Evolutionary conservation across 2,888 invertebrate genomes (phyloP), one percentile per base, ranked within the genome.

Genomic region (Latrodectus hesperus): DNA sequence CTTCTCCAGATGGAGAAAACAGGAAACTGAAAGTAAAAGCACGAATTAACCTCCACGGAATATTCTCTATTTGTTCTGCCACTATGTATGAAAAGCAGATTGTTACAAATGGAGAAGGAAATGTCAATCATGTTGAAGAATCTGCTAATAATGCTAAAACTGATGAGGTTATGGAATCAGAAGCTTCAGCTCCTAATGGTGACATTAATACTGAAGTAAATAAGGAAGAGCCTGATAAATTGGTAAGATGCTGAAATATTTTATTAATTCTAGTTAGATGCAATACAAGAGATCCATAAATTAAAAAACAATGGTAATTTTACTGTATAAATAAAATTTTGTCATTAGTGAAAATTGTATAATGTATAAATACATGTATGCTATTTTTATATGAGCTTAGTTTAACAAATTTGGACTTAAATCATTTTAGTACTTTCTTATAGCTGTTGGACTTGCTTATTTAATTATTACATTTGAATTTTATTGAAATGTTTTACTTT

Each of bases 1-100:
- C 99, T 8, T 96, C 95, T 52, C 93, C 96, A 0, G 96, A 96
- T 89, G 98, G 98, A 53, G 97, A 97, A 91, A 95, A 96, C n/a
- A 96, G 97, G 90, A 99, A 98, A 93, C 96, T 99, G 1, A 99
- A 99, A 93, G 96, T 99, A 8, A 99, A 99, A 93, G 97, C 98
- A 9, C 95, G 98, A 90, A 94, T 99, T 81, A 98, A 99, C 93
- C 94, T 96, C 76, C 96, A 99, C 92, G 99, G 99, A 77, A 95
- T 99, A 89, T 95, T 99, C 91, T 94, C 95, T 14, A 95, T 99
- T 49, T 95, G 96, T 14, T 96, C 96, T 80, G 99, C 99, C 8
- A 95, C 96, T 0, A 93, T 97, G 83, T 91, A 92, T 79, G 93
- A 78, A 88, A 90, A 81, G 70, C 65, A 49, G 65, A 22, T 17